A percentile compares a stretch with the other conserved stretches of the same genome.
These are phyloP conservation scores for Ectobius pallidus DNA, from an alignment of 2,888 invertebrate genomes.

Conservation along the genomic window DNA sequence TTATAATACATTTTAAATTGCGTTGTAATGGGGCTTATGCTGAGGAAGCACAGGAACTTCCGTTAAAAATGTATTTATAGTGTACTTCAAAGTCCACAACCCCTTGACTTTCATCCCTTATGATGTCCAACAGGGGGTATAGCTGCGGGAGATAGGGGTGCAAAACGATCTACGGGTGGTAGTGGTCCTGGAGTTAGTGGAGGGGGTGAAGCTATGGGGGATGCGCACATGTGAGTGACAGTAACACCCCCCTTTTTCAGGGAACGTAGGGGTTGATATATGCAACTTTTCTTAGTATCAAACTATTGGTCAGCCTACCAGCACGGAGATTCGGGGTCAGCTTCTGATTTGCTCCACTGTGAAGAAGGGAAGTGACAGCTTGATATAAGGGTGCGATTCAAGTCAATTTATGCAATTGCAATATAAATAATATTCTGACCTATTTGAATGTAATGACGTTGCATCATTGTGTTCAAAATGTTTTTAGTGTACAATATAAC, in stretches of 20 bases:
- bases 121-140: constrained; percentile 12
- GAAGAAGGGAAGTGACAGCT: background rate
- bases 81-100: background rate
- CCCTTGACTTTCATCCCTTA: constrained; percentile 10
- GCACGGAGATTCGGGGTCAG: background rate
- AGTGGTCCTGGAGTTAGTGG: constrained; percentile 9
- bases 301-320: background rate
- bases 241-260: background rate
- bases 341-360: constrained; percentile 8
- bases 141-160: background rate
- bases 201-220: constrained; percentile 17
- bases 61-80: background rate
- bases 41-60: background rate
- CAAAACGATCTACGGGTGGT: background rate
- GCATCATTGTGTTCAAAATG: background rate
- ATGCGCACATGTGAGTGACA: constrained; percentile 28
- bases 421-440: no score
- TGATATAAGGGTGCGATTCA: background rate
- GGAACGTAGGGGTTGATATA: background rate
- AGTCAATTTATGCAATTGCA: no score
- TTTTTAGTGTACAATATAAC: no score
- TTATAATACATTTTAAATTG: no score
- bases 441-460: background rate
- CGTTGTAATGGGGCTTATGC: no score
- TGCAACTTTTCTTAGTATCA: constrained; percentile 14